Percentiles rank a stretch among this genome's conserved stretches.
Evolutionary conservation across 2,113 vertebrate species (phyloP).

Genomic region (Pygoscelis adeliae): DNA sequence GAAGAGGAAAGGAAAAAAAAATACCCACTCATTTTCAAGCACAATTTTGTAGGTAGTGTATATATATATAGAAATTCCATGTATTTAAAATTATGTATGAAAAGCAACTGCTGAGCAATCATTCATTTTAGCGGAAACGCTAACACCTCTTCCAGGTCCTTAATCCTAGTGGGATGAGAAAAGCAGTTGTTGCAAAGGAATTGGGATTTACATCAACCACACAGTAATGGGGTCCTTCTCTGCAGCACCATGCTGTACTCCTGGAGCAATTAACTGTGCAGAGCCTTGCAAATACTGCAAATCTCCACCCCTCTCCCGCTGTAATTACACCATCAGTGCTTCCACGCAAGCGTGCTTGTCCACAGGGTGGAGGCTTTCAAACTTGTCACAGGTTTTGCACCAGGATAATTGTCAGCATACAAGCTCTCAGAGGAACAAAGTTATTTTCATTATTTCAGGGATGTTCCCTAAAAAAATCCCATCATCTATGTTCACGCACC

Average conservation of each 20-base stretch:
- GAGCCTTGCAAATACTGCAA: neutral
- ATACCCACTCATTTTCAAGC: neutral
- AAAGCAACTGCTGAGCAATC: neutral
- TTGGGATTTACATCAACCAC: neutral
- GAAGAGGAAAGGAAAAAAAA: neutral
- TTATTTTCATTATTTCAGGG: neutral
- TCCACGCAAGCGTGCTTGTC: neutral
- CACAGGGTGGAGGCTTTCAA: neutral
- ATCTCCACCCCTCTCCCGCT: neutral
- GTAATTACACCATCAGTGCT: neutral
- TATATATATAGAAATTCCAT: neutral
- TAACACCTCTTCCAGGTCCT: neutral
- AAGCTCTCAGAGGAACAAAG: neutral
- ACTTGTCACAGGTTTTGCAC: neutral
- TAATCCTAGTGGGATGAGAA: neutral
- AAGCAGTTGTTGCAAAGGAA: neutral
- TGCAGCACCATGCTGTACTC: neutral
- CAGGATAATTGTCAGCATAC: neutral
- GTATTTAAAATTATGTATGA: neutral
- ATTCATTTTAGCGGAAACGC: neutral
- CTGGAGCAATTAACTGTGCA: neutral
- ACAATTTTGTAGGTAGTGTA: neutral
- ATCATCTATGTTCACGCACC: rapidly evolving
- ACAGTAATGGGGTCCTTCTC: neutral
- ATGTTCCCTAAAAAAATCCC: neutral